Evolutionary conservation across 2,797 vertebrate species (phyloP), one percentile per base, ranked within the genome.

Genomic region (Cottoperca gobio): DNA sequence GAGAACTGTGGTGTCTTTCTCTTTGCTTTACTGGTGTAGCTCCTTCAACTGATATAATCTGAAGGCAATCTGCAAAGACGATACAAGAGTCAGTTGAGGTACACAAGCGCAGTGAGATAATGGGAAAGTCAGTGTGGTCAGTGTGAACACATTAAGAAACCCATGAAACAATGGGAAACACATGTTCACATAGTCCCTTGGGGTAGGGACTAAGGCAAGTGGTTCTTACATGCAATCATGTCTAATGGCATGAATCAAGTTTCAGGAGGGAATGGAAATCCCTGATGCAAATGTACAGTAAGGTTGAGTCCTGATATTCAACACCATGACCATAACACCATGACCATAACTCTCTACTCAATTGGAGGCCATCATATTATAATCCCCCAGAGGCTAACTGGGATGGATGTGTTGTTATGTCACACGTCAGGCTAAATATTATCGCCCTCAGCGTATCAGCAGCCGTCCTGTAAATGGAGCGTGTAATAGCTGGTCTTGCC

Each of bases 401-500:
- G 66, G 59, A 54, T 37, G 70, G 62, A 70, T 49, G 21, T 37
- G 55, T 81, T 76, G 57, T 79, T 69, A 77, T 82, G 76, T 71
- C 83, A 67, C 58, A 59, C 49, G 61, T 72, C 12, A 42, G 66
- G 70, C 61, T 72, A 67, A 77, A 85, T 76, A 79, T 46, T 40
- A 50, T 35, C 69, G 31, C 40, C 68, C 48, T 72, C 62, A 2
- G 54, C 76, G 61, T 57, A 73, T 79, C 79, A 63, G 73, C 81
- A 82, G 81, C 75, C 73, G 28, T 75, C 62, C 64, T 85, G 84
- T 73, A 90, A 94, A 90, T 89, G 83, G 86, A 89, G 81, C 84
- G 4, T 85, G 81, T 85, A 88, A 91, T 90, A 95, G 94, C 94
- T 95, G 93, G 88, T 88, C 78, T 72, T 57, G 91, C 77, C 78